phyloP scores from a whole-genome alignment of 1,140 invertebrate species.

The Dendrolimus kikuchii region DNA sequence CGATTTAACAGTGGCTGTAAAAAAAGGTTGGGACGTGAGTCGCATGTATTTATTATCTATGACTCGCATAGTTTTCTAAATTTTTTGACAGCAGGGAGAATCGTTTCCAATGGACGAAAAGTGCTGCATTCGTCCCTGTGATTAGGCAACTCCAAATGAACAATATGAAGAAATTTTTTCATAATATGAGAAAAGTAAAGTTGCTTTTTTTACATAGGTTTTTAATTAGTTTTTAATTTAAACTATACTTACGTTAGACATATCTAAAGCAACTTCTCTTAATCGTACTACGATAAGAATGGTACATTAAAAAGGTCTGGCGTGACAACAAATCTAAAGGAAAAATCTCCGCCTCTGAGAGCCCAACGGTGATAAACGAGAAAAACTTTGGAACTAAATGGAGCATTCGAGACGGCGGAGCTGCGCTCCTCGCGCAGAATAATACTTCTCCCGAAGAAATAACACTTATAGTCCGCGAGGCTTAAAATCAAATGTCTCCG shows the following conservation, averaged over 20 bases:
- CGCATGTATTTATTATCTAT: too few species aligned
- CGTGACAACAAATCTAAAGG: slow-evolving; percentile 74
- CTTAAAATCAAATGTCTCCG: slow-evolving; percentile 71
- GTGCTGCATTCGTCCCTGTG: too few species aligned
- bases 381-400: slow-evolving; percentile 73
- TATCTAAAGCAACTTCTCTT: slow-evolving; percentile 57
- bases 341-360: slow-evolving; percentile 71
- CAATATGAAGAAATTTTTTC: too few species aligned
- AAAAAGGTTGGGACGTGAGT: too few species aligned
- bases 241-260: slow-evolving; percentile 14
- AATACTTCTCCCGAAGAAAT: slow-evolving; percentile 70
- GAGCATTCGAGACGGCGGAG: slow-evolving; percentile 68
- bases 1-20: too few species aligned
- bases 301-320: slow-evolving; percentile 73
- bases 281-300: slow-evolving; percentile 67
- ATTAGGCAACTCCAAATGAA: too few species aligned
- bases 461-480: slow-evolving; percentile 70
- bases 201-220: background rate
- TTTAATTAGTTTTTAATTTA: background rate
- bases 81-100: too few species aligned
- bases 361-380: slow-evolving; percentile 72
- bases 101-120: too few species aligned
- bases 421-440: slow-evolving; percentile 65
- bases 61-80: too few species aligned
- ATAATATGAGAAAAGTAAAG: too few species aligned